phyloP scores from a whole-genome alignment of 2,888 invertebrate species.

The Hymenopus coronatus region DNA sequence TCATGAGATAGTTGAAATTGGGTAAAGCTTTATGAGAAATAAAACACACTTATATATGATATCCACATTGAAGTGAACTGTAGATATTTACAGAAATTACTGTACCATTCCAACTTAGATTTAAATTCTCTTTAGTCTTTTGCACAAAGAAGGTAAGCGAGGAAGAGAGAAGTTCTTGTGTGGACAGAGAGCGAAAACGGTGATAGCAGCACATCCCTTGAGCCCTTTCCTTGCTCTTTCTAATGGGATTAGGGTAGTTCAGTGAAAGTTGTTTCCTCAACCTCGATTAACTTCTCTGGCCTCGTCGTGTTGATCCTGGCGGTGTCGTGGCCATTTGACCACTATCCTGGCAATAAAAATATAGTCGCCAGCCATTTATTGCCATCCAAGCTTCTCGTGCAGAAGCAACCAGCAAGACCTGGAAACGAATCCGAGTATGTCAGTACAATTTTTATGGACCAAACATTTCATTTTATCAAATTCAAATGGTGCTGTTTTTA shows the following conservation, averaged over 20 bases:
- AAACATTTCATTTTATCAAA: not conserved
- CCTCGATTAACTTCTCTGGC: not conserved
- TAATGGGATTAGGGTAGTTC: not conserved
- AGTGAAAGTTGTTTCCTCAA: not conserved
- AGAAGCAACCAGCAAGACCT: too few species aligned
- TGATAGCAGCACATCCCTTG: not conserved
- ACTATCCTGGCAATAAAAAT: not conserved
- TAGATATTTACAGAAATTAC: too few species aligned
- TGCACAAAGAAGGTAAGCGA: not conserved
- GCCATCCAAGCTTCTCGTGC: not conserved
- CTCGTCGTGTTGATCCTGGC: not conserved
- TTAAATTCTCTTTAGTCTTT: not conserved
- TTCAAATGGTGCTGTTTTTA: too few species aligned
- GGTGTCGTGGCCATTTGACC: not conserved
- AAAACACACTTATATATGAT: too few species aligned
- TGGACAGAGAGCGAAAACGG: not conserved
- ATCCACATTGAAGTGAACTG: too few species aligned
- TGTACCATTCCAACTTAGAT: not conserved
- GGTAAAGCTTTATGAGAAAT: too few species aligned
- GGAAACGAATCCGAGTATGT: too few species aligned
- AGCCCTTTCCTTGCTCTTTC: not conserved
- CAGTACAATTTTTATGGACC: not conserved
- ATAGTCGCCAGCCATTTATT: not conserved
- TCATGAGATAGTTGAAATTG: too few species aligned
- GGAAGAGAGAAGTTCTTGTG: not conserved